Percentiles rank a stretch among this genome's conserved stretches.
phyloP scores from a whole-genome alignment of 92 coral and sea anemone species.

The Anthopleura xanthogrammica region DNA sequence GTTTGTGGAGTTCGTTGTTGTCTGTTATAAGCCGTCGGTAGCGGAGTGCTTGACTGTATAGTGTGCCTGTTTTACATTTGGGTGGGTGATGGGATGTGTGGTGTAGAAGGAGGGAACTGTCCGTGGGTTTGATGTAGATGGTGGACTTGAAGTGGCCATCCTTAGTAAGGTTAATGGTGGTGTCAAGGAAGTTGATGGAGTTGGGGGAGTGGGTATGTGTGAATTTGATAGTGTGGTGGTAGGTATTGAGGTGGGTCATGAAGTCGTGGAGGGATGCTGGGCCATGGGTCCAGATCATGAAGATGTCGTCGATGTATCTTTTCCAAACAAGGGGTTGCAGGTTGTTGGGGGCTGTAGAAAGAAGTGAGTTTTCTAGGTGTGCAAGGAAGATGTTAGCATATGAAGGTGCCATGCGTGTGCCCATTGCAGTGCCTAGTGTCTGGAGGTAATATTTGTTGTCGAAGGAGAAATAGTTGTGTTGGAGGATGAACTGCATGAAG shows the following conservation, averaged over 20 bases:
- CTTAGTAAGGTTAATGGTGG: conserved; percentile 20
- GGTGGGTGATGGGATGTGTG: conserved; percentile 40
- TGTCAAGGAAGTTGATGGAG: conserved; percentile 41
- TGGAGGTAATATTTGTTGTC: too few species aligned
- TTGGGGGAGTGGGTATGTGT: conserved; percentile 21
- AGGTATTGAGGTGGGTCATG: conserved; percentile 27
- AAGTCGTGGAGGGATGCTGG: neutral
- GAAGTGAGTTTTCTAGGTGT: neutral
- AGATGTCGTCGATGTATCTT: conserved; percentile 42
- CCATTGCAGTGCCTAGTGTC: too few species aligned
- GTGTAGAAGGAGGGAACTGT: too few species aligned
- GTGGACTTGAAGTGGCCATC: conserved; percentile 19
- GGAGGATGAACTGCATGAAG: too few species aligned
- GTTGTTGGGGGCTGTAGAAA: neutral
- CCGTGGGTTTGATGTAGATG: conserved; percentile 41
- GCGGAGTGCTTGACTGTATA: too few species aligned
- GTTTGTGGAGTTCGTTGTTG: too few species aligned
- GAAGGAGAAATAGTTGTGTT: too few species aligned
- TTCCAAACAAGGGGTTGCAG: conserved; percentile 34
- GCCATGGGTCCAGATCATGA: conserved; percentile 43
- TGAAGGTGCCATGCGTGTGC: too few species aligned
- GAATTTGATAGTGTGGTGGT: neutral
- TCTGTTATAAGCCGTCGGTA: too few species aligned
- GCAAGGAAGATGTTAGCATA: too few species aligned
- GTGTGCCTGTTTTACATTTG: conserved; percentile 19